Evolutionary conservation across 2,888 invertebrate genomes (phyloP), one percentile per base, ranked within the genome.

Genomic region (Trimorus sp.): DNA sequence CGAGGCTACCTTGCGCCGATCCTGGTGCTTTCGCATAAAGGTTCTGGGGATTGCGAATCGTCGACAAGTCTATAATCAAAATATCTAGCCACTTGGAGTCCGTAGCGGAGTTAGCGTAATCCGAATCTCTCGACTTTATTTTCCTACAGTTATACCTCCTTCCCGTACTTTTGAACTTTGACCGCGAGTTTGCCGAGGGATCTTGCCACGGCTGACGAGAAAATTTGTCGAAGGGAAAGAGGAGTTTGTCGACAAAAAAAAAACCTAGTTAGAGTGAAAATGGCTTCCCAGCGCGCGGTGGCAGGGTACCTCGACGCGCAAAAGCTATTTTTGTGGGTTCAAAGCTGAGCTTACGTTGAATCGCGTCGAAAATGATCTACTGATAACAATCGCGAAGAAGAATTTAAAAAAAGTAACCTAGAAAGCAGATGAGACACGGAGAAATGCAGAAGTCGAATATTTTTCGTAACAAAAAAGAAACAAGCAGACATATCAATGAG

Each of bases 51-150:
- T 38, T 60, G 26, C 8, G 49, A 66, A 66, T 38, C 16, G 69
- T 49, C 60, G 60, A 60, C 37, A 71, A 71, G 37, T 62, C 40
- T 62, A 54, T 60, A 62, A 71, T 71, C 71, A 71, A 71, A 71
- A 71, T 60, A 45, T 62, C 53, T 54, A 71, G 51, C 37, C 12
- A 54, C 62, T 12, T 54, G 12, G 15, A 51, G 48, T 14, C 15
- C 12, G 15, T 53, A 71, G 42, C 62, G 12, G 45, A 56, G 7
- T 63, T 63, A 62, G 56, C 58, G n/a, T 59, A 49, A 16, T 70
- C 8, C 48, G 8, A 56, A 48, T 26, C 71, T 62, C 36, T 71
- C 42, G n/a, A 62, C 38, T 42, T 71, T 60, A 62, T 71, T 60
- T 71, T 71, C 53, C 15, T 54, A 62, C 48, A n/a, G 26, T 26